Base-by-base conservation (phyloP, 2,888 invertebrate genomes). In the Caenorhabditis sp. region DNA sequence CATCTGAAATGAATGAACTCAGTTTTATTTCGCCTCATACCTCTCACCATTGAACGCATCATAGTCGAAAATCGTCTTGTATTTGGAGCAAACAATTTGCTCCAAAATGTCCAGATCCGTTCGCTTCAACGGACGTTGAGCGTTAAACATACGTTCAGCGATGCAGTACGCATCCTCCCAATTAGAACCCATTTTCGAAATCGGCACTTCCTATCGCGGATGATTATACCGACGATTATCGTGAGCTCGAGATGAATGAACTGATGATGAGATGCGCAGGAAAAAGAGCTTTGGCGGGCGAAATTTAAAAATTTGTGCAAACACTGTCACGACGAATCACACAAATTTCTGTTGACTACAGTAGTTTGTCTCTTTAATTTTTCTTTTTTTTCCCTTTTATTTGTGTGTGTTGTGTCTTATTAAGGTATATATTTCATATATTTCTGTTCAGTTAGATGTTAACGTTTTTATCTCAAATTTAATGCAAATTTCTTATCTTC, bases 91-190 rank as follows among this genome's bases (percentile, higher is more conserved):
- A 2, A 79, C 44, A 10, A 79, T 35, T 41, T 79, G 70, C 31
- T 41, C 19, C 24, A 24, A 47, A 0, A 41, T 5, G 26, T 79
- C 47, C 12, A 70, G 22, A 0, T 79, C 70, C 0, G 44, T 35
- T 10, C 70, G 69, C n/a, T 70, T 79, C n/a, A 8, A 19, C 56
- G 77, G 14, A 0, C 31, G 14, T 0, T 44, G 16, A 1, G 14
- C 22, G 10, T 10, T 61, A 31, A 56, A 69, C 77, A 79, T 79
- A 14, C 22, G 16, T 38, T 63, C 77, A 22, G 77, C 77, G 19
- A 79, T 19, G 12, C n/a, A 2, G 64, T 79, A 79, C 1, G 70
- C 77, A 7, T 79, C 70, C 24, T 61, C 41, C 77, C 77, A 79
- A 31, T 79, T 70, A 12, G 70, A 16, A 26, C 7, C 26, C 51